Base-by-base conservation (phyloP, 2,797 vertebrate genomes). In the Neomorphus geoffroyi region DNA sequence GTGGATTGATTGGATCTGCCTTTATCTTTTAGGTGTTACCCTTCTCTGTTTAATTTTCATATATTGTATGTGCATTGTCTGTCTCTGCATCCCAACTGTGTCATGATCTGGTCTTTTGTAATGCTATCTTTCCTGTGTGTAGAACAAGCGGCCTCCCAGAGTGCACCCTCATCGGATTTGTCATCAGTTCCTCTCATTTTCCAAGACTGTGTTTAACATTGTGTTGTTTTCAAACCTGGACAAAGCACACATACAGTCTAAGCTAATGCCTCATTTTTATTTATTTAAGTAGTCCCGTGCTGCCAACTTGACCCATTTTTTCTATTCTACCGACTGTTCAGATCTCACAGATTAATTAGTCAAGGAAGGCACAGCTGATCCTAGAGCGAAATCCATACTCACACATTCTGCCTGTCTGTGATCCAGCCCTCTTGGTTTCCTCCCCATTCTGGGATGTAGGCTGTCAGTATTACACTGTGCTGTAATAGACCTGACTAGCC, bases 251-350 rank as follows among this genome's bases (percentile, higher is more conserved):
- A 15, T 32, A 11, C 30, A 60, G 17, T 53, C 50, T 87, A 86
- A 94, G 57, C 80, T 88, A 69, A 69, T 80, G 86, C 50, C 65
- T 96, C 61, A 33, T 90, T 97, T 96, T 94, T 94, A 90, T 93
- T 94, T 94, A 64, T 91, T 92, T 56, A 81, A 94, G 39, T 41
- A 48, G 74, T 93, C 94, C 86, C 90, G 82, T 69, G 88, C 83
- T 96, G 94, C 94, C 69, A 87, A 80, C 72, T 65, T 96, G 96
- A 96, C 95, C 93, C 90, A 92, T 97, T 96, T 96, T 92, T 86
- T 94, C 88, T 67, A 41, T 96, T 69, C 83, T 88, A 80, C 93
- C 1, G 90, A 90, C 94, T 96, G 93, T 94, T 97, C 93, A 91
- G 91, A 82, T 96, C 74, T 94, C 32, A 0, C 78, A 94, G 90